These are phyloP conservation scores for Platerodrilus igneus DNA, from an alignment of 2,888 invertebrate genomes.

Conservation along the genomic window DNA sequence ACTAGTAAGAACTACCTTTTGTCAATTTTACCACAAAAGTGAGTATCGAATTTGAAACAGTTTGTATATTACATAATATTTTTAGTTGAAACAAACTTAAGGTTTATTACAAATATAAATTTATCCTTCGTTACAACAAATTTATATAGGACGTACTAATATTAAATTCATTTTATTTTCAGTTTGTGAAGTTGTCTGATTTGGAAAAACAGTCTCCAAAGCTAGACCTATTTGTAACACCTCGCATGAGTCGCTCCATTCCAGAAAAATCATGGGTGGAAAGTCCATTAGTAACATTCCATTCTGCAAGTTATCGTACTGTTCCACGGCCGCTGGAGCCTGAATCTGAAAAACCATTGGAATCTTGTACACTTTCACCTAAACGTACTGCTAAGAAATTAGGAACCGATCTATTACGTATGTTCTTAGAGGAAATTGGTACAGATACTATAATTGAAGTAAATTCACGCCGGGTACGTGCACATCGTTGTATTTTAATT, in stretches of 20 bases:
- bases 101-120: no score
- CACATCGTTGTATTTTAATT: conserved; percentile 88
- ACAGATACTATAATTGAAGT: conserved; percentile 85
- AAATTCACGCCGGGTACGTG: conserved; percentile 74
- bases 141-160: not conserved
- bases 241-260: conserved; percentile 64
- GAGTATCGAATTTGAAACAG: no score
- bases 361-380: conserved; percentile 28
- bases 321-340: conserved; percentile 44
- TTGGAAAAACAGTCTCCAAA: conserved; percentile 63
- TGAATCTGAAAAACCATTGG: conserved; percentile 38
- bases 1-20: no score
- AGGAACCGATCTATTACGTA: conserved; percentile 81
- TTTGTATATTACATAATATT: no score
- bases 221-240: conserved; percentile 48
- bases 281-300: conserved; percentile 57
- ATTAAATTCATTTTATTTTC: conserved; percentile 15
- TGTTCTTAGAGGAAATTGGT: conserved; percentile 88
- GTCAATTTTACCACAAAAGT: no score
- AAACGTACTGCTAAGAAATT: conserved; percentile 53
- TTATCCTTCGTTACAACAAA: no score
- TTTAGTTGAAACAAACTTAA: no score
- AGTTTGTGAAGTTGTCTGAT: conserved; percentile 72
- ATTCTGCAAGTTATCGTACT: conserved; percentile 54
- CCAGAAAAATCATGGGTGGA: conserved; percentile 66